A percentile compares a stretch with the other conserved stretches of the same genome.
Conservation (phyloP, 2,797 vertebrate species). For the Cyprinella venusta region DNA sequence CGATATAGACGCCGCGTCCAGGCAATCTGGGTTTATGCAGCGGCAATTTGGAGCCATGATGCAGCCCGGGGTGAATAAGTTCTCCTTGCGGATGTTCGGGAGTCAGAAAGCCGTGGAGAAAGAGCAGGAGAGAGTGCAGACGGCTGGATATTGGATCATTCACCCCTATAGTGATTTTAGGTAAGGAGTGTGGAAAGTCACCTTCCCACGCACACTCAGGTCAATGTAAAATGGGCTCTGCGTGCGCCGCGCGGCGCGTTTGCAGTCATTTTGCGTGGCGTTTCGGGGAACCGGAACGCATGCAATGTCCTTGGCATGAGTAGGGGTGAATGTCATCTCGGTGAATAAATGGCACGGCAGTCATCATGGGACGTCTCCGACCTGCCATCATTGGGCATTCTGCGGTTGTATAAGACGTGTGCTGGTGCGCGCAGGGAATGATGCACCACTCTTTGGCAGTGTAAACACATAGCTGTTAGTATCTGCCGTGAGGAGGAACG, state of each 20-base stretch:
- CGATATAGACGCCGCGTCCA: slow-evolving; percentile 85
- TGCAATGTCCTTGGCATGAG: slow-evolving; percentile 56
- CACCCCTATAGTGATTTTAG: slow-evolving; percentile 99
- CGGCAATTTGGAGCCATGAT: slow-evolving; percentile 96
- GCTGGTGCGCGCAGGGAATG: slow-evolving; percentile 5
- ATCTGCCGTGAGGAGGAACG: slow-evolving; percentile 28
- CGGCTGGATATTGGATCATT: slow-evolving; percentile 99
- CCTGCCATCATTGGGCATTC: slow-evolving; percentile 35
- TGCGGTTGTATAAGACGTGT: slow-evolving; percentile 19
- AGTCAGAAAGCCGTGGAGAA: slow-evolving; percentile 99
- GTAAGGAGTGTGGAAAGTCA: slow-evolving; percentile 79
- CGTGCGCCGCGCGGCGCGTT: slow-evolving; percentile 33
- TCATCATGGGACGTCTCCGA: slow-evolving; percentile 30
- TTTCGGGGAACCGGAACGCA: slow-evolving; percentile 4
- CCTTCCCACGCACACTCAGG: slow-evolving; percentile 62
- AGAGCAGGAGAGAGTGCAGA: slow-evolving; percentile 97
- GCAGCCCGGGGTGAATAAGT: slow-evolving; percentile 99
- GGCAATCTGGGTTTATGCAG: slow-evolving; percentile 93
- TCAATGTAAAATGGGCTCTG: slow-evolving; percentile 53
- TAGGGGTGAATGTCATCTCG: slow-evolving; percentile 56
- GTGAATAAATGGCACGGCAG: slow-evolving; percentile 28
- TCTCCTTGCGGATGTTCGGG: slow-evolving; percentile 98
- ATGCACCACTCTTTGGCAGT: slow-evolving; percentile 40
- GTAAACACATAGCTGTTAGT: slow-evolving; percentile 42
- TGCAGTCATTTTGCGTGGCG: slow-evolving; percentile 19